A percentile compares a stretch with the other conserved stretches of the same genome.
These are phyloP conservation scores for Porites cylindrica DNA, from an alignment of 92 coral and sea anemone genomes.

Conservation along the genomic window DNA sequence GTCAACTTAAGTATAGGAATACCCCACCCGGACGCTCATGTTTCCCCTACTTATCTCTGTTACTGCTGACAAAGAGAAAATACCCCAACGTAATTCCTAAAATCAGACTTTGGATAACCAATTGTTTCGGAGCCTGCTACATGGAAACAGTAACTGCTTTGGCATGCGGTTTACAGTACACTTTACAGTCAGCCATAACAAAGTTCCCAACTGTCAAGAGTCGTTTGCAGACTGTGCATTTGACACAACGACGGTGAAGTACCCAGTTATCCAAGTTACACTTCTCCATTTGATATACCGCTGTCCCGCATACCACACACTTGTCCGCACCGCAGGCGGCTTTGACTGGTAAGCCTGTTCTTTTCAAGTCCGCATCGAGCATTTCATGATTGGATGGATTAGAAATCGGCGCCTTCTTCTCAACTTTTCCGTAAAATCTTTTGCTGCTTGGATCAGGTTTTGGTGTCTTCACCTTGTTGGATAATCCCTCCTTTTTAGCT, in stretches of 20 bases:
- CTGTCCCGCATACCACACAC: conserved; percentile 91
- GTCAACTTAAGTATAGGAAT: no score
- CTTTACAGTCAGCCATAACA: conserved; percentile 94
- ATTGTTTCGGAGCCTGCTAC: neutral
- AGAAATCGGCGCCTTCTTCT: neutral
- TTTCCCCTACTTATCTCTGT: no score
- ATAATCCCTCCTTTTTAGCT: conserved; percentile 13
- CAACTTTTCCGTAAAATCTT: neutral
- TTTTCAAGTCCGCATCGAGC: conserved; percentile 14
- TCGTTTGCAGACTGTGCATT: conserved; percentile 93
- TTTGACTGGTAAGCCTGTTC: neutral
- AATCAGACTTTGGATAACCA: neutral
- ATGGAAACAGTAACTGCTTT: conserved; percentile 52
- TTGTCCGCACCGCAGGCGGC: conserved; percentile 50
- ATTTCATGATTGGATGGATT: conserved; percentile 29
- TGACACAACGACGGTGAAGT: conserved; percentile 90
- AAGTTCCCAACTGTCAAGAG: conserved; percentile 96
- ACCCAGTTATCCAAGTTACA: conserved; percentile 92
- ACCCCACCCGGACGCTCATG: no score
- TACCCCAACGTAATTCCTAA: no score
- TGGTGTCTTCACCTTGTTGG: neutral
- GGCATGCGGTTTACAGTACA: conserved; percentile 95
- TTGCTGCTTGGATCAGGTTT: neutral
- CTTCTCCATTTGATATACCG: conserved; percentile 96
- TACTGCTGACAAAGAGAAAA: no score